Evolutionary conservation across 2,888 invertebrate species (phyloP), one percentile per base, ranked within the genome.

Genomic region (Eupithecia pulchellata): DNA sequence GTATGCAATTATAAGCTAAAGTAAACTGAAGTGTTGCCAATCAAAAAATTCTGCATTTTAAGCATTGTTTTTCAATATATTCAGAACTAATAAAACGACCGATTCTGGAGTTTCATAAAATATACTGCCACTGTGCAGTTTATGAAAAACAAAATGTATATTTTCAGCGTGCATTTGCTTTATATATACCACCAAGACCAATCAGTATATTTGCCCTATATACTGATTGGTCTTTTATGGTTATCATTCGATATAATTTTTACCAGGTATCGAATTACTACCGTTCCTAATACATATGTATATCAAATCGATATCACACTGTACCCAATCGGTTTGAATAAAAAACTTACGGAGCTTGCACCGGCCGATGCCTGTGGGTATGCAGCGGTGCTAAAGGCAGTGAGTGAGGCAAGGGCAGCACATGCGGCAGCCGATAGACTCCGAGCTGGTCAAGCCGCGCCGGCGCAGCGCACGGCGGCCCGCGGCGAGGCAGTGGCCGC

Each of bases 361-460:
- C 83, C 11, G 87, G 87, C 65, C 92, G 86, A 68, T 95, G 95
- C 69, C 95, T 83, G 25, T 52, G 52, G 25, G 52, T 25, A 78
- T 83, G 95, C 61, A 82, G 77, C 0, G 87, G 86, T 85, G 82
- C 94, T 3, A 87, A 84, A 83, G 84, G 95, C 71, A 83, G 95
- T 80, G 86, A 94, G 78, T 84, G 95, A 75, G 88, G 94, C 78
- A 82, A 82, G 65, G 85, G 91, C 85, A 88, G 91, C 78, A 84
- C 95, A 75, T 91, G 91, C 36, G 96, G 96, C 60, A 96, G 95
- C 14, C 96, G 95, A 86, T 96, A 96, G 20, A 96, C 95, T 58
- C 96, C 96, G 64, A 96, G 95, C 77, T 96, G 96, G 82, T 96
- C 96, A 80, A 96, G 95, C 86, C 96, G 81, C 86, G 95, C 86